A percentile compares a stretch with the other conserved stretches of the same genome.
These are phyloP conservation scores for Iguana delicatissima DNA, from an alignment of 2,797 vertebrate genomes.

Conservation along the genomic window DNA sequence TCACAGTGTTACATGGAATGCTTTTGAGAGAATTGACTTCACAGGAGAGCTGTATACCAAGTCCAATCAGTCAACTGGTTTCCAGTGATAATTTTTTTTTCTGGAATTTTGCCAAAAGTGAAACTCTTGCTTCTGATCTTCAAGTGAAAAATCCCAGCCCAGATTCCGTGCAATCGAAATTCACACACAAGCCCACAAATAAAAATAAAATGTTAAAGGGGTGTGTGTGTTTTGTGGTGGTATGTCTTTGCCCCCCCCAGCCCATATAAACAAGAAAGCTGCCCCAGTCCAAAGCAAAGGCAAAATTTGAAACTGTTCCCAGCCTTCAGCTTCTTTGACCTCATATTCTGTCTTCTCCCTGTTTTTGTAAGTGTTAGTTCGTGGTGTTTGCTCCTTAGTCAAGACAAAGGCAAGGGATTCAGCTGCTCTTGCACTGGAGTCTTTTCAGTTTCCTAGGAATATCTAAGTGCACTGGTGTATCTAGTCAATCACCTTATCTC, in stretches of 20 bases:
- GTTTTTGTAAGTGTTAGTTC: neutral
- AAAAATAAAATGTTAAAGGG: neutral
- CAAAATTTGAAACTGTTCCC: neutral
- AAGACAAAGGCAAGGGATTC: neutral
- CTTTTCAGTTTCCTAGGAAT: neutral
- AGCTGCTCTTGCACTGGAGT: neutral
- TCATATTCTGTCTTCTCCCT: neutral
- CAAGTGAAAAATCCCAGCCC: neutral
- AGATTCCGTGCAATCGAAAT: neutral
- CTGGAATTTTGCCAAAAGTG: conserved; percentile 5
- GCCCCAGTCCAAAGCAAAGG: neutral
- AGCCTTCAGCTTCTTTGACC: neutral
- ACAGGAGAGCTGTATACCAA: neutral
- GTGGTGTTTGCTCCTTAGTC: neutral
- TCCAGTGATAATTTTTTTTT: neutral
- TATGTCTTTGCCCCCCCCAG: too few relatives aligned
- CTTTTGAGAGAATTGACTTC: neutral
- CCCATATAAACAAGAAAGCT: neutral
- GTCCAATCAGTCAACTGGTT: neutral
- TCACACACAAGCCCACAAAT: neutral
- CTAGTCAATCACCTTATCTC: neutral
- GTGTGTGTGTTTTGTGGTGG: too few relatives aligned
- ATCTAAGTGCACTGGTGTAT: neutral
- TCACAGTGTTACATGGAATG: neutral
- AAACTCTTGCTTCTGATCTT: neutral